Base-by-base conservation (phyloP, 1,140 invertebrate species). In the Rhagoletis pomonella region DNA sequence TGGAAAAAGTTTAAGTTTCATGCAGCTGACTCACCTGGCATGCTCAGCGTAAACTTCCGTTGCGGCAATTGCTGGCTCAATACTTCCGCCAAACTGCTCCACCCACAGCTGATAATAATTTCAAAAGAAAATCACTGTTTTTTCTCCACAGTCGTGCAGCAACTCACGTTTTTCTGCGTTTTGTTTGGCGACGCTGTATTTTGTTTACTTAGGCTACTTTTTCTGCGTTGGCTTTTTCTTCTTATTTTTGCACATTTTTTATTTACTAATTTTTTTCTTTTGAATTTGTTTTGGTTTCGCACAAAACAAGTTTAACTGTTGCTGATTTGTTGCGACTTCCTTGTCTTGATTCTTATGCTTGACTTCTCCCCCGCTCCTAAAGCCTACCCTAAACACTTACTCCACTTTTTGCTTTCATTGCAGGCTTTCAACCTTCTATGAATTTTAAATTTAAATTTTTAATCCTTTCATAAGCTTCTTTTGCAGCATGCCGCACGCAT, bases 61-160 rank as follows among this genome's bases (percentile, higher is more conserved):
- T 62, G n/a, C 3, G 60, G n/a, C 60, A 62, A 62, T 62, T 17
- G 60, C 60, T 62, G 60, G 12, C n/a, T 62, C 60, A 14, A 29
- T 55, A 55, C 73, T 81, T 50, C 73, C 73, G 73, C 7, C 29
- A 81, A 81, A n/a, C 73, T 81, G 4, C 1, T 29, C 4, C 17
- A 47, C 50, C 47, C 17, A 42, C 73, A 81, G 19, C 73, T 55
- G 73, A 47, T 42, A 4, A 55, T 81, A 81, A 81, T 81, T 29
- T 81, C 50, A 3, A 81, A 81, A 81, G 73, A 55, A 81, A 47
- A 50, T 55, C 47, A 81, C 42, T 4, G 5, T 81, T 81, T 81
- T 55, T 55, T 81, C 47, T 55, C 47, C 6, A 50, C 73, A 55
- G 73, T 6, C 1, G 6, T n/a, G 1, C 4, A 67, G 10, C 5